Evolutionary conservation across 2,797 vertebrate genomes (phyloP).

Genomic region (Peromyscus aztecus): DNA sequence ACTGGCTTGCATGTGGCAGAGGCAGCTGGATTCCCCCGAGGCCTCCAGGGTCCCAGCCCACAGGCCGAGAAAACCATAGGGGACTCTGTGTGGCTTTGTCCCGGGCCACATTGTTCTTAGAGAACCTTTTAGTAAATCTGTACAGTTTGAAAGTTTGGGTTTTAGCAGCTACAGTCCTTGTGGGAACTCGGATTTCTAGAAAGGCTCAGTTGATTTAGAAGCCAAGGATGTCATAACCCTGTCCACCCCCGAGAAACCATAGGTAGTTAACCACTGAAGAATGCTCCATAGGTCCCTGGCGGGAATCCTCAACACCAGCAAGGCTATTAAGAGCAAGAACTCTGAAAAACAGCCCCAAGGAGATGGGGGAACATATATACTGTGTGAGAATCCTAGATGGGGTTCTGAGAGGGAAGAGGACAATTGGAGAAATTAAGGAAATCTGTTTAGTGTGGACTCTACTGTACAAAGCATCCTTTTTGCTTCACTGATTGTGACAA

Average conservation of each 20-base stretch:
- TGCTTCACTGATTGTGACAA: background rate
- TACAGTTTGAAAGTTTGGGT: background rate
- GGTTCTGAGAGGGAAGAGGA: fast-evolving
- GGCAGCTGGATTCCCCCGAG: background rate
- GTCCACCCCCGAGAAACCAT: too few species aligned
- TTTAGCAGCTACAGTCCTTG: background rate
- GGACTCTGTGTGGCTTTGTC: too few species aligned
- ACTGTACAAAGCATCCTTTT: background rate
- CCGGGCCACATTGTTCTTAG: too few species aligned
- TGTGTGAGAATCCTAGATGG: background rate
- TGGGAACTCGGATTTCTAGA: background rate
- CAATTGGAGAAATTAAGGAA: background rate
- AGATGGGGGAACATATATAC: fast-evolving
- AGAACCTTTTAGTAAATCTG: background rate
- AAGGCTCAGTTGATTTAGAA: background rate
- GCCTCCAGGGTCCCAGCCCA: too few species aligned
- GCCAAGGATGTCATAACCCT: background rate
- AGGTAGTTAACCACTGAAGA: background rate
- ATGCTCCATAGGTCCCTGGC: background rate
- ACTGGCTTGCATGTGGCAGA: too few species aligned
- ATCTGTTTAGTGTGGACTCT: too few species aligned
- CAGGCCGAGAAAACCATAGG: background rate
- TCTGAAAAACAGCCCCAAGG: background rate
- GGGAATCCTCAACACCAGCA: background rate
- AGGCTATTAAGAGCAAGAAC: fast-evolving